Base-by-base conservation (phyloP, 1,140 invertebrate genomes). In the Gonioctena quinquepunctata region DNA sequence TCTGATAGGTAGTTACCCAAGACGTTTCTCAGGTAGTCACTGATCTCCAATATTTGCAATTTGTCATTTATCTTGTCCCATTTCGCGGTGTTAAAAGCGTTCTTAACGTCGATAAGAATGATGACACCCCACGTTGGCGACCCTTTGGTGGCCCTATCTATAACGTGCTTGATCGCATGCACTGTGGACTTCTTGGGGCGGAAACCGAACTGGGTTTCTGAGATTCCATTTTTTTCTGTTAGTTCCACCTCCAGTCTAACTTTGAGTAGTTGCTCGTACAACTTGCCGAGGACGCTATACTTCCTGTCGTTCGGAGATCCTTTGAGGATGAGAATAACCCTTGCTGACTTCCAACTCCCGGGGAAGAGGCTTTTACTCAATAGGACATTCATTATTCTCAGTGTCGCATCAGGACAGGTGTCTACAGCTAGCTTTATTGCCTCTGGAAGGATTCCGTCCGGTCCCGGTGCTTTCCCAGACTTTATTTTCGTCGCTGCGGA, bases 391-490 rank as follows among this genome's bases (percentile, higher is more conserved):
- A 42, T 13, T n/a, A 42, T n/a, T 13, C n/a, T 42, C 33, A 42
- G n/a, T n/a, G 33, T 42, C 33, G 28, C n/a, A 11, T 33, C 50
- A 5, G 65, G 65, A n/a, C 25, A 25, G 16, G 13, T 16, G 13
- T 60, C 19, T 6, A 28, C 26, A 19, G 48, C 13, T 4, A 22
- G 13, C 22, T 68, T 68, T 5, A 75, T 18, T 16, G 62, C 63
- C 25, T 73, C 68, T n/a, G 62, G 11, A 13, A 68, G 64, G 1
- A 75, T 64, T 6, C 66, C 61, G 25, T 76, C 76, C 18, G 57
- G 67, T 3, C 76, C 72, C 2, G 71, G 71, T 11, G 76, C 65
- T 54, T 69, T 76, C n/a, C 57, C 28, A 13, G 19, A 22, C 22
- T 66, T 65, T 3, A 76, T 62, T 42, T 3, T 42, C 33, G 11